Evolutionary conservation across 2,113 vertebrate genomes (phyloP).

Genomic region (Platycercus adscitus): DNA sequence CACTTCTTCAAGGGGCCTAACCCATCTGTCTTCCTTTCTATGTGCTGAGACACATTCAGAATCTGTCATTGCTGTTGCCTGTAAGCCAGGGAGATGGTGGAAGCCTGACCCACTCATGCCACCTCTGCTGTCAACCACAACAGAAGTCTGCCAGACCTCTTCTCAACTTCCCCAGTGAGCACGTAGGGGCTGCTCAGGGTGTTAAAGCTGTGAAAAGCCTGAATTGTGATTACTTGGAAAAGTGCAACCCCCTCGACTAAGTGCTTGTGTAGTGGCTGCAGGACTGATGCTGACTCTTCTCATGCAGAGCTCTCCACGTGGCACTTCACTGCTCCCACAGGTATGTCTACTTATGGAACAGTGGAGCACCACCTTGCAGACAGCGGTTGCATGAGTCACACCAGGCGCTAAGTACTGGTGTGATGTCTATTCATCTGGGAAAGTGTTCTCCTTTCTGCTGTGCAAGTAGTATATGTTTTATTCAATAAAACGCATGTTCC

Average conservation of each 20-base stretch:
- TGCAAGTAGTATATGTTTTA: neutral
- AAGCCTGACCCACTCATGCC: neutral
- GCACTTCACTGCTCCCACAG: neutral
- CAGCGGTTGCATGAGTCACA: neutral
- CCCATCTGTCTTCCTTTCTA: neutral
- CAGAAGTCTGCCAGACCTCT: neutral
- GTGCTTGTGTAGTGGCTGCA: neutral
- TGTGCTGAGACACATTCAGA: neutral
- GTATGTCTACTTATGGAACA: fast-evolving
- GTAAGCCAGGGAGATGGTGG: neutral
- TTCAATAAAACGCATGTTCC: neutral
- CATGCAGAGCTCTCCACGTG: neutral
- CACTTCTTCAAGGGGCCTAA: neutral
- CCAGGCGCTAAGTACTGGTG: neutral
- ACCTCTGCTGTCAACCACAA: neutral
- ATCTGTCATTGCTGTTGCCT: neutral
- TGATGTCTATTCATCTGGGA: neutral
- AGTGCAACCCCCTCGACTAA: neutral
- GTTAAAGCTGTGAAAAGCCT: neutral
- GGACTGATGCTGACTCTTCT: neutral
- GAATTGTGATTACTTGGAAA: neutral
- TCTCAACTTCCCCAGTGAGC: neutral
- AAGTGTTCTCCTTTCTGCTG: neutral
- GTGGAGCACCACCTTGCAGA: neutral
- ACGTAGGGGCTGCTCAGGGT: fast-evolving